A percentile compares a stretch with the other conserved stretches of the same genome.
phyloP scores from a whole-genome alignment of 1,140 invertebrate genomes.

The Stegodyphus mimosarum region DNA sequence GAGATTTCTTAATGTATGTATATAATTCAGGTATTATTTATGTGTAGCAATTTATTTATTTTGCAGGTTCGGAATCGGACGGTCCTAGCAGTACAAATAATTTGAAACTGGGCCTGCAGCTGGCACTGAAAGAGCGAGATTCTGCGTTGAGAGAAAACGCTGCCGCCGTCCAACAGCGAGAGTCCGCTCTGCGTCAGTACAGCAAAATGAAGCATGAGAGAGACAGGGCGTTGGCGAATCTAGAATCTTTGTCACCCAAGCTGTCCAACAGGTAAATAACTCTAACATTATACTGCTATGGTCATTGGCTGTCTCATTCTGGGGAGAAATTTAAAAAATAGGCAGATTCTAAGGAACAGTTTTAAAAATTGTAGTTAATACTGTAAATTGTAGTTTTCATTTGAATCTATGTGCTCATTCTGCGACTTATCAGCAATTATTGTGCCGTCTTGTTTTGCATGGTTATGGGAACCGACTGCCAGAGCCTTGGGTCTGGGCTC shows the following conservation, averaged over 20 bases:
- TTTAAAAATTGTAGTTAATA: background rate
- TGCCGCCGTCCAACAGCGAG: constrained; percentile 65
- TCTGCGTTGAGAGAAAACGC: constrained; percentile 66
- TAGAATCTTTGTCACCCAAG: constrained; percentile 63
- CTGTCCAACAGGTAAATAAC: constrained; percentile 61
- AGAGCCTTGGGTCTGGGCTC: too few relatives aligned
- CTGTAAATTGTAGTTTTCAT: background rate
- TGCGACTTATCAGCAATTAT: background rate
- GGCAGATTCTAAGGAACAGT: background rate
- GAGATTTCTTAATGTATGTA: too few relatives aligned
- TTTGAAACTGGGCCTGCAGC: constrained; percentile 66
- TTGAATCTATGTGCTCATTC: background rate
- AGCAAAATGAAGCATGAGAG: constrained; percentile 65
- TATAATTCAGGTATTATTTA: background rate
- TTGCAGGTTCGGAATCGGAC: constrained; percentile 15
- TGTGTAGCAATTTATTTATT: background rate
- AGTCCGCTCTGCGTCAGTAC: constrained; percentile 63
- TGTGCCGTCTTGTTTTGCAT: background rate
- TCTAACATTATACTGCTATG: background rate
- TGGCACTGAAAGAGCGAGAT: constrained; percentile 67
- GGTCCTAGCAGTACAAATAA: constrained; percentile 38
- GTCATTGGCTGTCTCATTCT: background rate
- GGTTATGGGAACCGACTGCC: background rate
- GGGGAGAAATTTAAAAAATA: background rate
- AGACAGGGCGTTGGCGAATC: constrained; percentile 64